These are phyloP conservation scores for Lerema accius DNA, from an alignment of 1,140 invertebrate genomes.

Conservation along the genomic window DNA sequence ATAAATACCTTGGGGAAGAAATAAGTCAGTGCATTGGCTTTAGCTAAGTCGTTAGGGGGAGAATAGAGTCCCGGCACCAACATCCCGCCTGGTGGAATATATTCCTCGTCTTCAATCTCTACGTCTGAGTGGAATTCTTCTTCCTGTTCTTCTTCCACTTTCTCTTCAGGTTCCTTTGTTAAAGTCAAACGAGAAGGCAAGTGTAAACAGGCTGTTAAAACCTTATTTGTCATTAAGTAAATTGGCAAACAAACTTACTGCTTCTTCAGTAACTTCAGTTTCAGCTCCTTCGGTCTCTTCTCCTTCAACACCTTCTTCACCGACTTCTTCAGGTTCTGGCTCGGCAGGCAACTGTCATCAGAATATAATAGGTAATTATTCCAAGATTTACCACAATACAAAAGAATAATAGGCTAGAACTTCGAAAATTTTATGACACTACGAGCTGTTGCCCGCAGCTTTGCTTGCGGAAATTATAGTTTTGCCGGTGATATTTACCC, in stretches of 20 bases:
- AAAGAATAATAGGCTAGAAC: no score
- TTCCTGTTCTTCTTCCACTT: slow-evolving; percentile 56
- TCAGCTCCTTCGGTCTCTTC: slow-evolving; percentile 45
- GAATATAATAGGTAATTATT: neutral
- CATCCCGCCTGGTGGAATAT: slow-evolving; percentile 72
- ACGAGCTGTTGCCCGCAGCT: no score
- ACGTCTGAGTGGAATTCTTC: slow-evolving; percentile 71
- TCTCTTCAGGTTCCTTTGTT: slow-evolving; percentile 37
- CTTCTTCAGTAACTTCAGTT: slow-evolving; percentile 38
- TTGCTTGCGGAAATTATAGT: no score
- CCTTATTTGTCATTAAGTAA: no score
- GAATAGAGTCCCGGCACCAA: slow-evolving; percentile 71
- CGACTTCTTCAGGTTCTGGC: slow-evolving; percentile 53
- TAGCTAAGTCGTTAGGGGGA: slow-evolving; percentile 69
- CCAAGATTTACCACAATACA: no score
- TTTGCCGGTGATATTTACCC: no score
- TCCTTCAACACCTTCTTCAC: slow-evolving; percentile 31
- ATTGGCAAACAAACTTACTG: no score
- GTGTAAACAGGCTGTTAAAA: no score
- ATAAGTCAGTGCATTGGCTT: slow-evolving; percentile 61
- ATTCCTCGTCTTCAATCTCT: slow-evolving; percentile 66
- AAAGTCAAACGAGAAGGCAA: no score
- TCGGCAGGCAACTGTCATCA: slow-evolving; percentile 65
- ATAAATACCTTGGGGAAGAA: slow-evolving; percentile 72
- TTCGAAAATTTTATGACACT: no score